phyloP scores from a whole-genome alignment of 2,797 vertebrate genomes.

The Apodemus agrarius region DNA sequence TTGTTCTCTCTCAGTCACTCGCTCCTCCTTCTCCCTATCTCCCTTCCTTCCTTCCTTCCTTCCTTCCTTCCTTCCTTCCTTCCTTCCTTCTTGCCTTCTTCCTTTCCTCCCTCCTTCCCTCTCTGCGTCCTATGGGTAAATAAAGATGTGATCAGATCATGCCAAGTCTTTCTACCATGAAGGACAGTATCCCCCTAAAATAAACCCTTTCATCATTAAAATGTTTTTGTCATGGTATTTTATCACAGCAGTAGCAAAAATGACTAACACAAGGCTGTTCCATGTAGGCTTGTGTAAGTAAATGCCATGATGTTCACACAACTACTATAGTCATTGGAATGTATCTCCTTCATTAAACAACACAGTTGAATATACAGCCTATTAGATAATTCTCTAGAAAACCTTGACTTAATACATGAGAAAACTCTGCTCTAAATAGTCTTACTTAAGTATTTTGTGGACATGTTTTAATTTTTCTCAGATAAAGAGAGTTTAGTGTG shows the following conservation, averaged over 20 bases:
- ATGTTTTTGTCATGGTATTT: neutral
- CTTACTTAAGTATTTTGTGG: slow-evolving; percentile 5
- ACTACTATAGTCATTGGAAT: neutral
- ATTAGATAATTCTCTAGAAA: neutral
- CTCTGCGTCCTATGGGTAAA: neutral
- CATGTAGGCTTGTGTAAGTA: neutral
- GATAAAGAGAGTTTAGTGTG: neutral
- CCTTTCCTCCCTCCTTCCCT: too few species aligned
- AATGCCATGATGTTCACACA: neutral
- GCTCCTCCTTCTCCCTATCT: neutral
- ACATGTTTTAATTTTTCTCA: neutral
- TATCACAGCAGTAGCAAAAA: neutral
- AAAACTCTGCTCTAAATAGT: neutral
- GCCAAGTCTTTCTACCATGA: neutral
- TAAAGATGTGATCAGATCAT: neutral
- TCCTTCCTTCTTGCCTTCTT: too few species aligned
- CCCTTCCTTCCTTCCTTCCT: neutral
- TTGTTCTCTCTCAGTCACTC: neutral
- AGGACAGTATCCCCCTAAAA: neutral
- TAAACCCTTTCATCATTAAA: too few species aligned
- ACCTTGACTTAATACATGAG: neutral
- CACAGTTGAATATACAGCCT: neutral
- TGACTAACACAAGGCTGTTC: neutral
- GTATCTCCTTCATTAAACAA: neutral
- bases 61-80: too few species aligned